Percentiles rank a stretch among this genome's conserved stretches.
phyloP scores from a whole-genome alignment of 2,797 vertebrate species.

The Acropternis orthonyx region DNA sequence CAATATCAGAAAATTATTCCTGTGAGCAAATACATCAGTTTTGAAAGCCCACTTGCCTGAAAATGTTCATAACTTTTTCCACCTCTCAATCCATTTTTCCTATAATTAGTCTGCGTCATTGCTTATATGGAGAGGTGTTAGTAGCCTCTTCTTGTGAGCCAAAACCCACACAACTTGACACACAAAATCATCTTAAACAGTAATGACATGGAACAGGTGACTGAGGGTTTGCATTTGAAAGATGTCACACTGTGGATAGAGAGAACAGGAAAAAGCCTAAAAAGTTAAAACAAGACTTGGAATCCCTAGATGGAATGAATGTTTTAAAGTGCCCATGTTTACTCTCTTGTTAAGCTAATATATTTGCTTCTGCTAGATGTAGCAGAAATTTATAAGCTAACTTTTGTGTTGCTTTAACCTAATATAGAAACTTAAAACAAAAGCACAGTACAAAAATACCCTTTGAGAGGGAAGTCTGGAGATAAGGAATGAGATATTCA shows the following conservation, averaged over 20 bases:
- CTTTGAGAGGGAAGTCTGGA: background rate
- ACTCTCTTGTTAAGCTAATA: conserved; percentile 35
- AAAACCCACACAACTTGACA: background rate
- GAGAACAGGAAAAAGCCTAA: conserved; percentile 11
- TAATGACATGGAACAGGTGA: background rate
- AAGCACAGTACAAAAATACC: background rate
- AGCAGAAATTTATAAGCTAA: conserved; percentile 37
- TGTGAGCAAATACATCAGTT: background rate
- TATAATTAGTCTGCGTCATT: background rate
- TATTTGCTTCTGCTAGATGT: conserved; percentile 47
- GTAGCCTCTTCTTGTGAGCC: background rate
- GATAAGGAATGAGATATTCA: background rate
- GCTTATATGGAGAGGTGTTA: background rate
- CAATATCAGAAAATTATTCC: background rate
- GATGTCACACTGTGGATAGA: background rate
- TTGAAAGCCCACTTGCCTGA: background rate
- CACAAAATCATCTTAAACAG: background rate
- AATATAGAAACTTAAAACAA: background rate
- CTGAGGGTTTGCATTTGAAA: background rate
- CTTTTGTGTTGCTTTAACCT: conserved; percentile 18
- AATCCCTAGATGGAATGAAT: conserved; percentile 11
- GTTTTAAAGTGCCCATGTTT: conserved; percentile 29
- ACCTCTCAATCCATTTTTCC: background rate
- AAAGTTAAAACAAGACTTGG: conserved; percentile 14
- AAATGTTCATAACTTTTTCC: background rate